Evolutionary conservation across 1,140 invertebrate species (phyloP), one percentile per base, ranked within the genome.

Genomic region (Monomorium pharaonis): DNA sequence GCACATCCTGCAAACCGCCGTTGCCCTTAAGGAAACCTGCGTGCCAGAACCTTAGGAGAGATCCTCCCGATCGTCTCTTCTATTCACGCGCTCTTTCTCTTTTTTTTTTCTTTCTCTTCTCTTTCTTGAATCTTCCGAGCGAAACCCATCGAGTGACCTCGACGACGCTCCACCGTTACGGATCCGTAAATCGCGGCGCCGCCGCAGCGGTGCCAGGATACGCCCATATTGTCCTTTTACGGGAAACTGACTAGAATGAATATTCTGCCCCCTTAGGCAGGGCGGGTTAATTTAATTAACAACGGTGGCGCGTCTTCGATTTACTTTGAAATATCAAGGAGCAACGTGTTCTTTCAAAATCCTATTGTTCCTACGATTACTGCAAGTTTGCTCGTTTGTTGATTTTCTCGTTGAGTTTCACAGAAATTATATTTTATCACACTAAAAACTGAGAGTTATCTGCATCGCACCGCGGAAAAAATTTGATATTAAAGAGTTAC

Each of bases 1-100:
- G 67, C 63, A 49, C 30, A 80, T 88, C 84, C 78, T 89, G 65
- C 78, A 80, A 78, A 78, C 12, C 9, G 74, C 56, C 63, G 54
- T 33, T 81, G 63, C 81, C 80, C 76, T 70, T 84, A 51, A 51
- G n/a, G 62, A 90, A n/a, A 86, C 60, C 65, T 70, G 49, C 77
- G 65, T 9, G 33, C 69, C 27, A 60, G 49, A 21, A 42, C 18
- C 24, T 63, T 44, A 54, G 62, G 42, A 84, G 89, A 67, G 37
- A 47, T n/a, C n/a, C 1, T 62, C 24, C 58, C 90, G 86, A 88
- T 89, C 51, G 51, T 30, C 30, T 63, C 69, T 65, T 27, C 42
- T 14, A 4, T 16, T 21, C 3, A 30, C 2, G 18, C 24, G 12
- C 16, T 49, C n/a, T 56, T 12, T 6, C 12, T 65, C 18, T 18